Conservation (phyloP, 2,888 invertebrate species). For the Nymphalis c-album region DNA sequence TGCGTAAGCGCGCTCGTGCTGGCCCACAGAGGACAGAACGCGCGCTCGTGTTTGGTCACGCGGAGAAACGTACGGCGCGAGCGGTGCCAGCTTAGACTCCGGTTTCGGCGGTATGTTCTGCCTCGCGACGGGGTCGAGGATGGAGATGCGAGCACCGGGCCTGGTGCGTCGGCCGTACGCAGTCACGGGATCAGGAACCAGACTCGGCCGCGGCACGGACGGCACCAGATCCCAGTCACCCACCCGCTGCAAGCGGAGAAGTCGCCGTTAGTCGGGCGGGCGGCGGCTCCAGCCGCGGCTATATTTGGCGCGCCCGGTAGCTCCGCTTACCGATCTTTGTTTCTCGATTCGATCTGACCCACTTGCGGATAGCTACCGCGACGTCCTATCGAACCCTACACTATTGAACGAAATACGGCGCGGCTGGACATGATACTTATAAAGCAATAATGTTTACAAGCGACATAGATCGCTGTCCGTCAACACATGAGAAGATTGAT, state of each 20-base stretch:
- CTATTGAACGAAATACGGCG: conserved; percentile 35
- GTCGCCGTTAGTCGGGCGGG: conserved; percentile 77
- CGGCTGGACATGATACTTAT: conserved; percentile 48
- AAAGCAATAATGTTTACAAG: conserved; percentile 73
- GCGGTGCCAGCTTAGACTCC: conserved; percentile 81
- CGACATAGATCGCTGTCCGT: conserved; percentile 46
- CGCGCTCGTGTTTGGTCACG: conserved; percentile 84
- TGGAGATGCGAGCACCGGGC: conserved; percentile 70
- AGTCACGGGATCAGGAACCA: conserved; percentile 91
- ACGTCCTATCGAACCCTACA: conserved; percentile 45
- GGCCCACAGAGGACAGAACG: conserved; percentile 82
- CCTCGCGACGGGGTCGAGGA: conserved; percentile 80
- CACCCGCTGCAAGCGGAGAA: conserved; percentile 86
- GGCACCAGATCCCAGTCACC: conserved; percentile 95
- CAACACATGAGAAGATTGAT: conserved; percentile 34
- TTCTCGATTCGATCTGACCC: conserved; percentile 71
- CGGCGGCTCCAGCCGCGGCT: conserved; percentile 78
- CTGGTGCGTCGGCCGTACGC: conserved; percentile 87
- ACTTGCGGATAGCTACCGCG: conserved; percentile 61
- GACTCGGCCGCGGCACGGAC: conserved; percentile 91
- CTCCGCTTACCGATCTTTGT: conserved; percentile 70
- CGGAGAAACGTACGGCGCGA: conserved; percentile 85
- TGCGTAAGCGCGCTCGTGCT: conserved; percentile 81
- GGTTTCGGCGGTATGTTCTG: conserved; percentile 84
- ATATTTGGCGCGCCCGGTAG: conserved; percentile 81